Conservation (phyloP, 2,113 vertebrate species). For the Campylomormyrus tamandua region DNA sequence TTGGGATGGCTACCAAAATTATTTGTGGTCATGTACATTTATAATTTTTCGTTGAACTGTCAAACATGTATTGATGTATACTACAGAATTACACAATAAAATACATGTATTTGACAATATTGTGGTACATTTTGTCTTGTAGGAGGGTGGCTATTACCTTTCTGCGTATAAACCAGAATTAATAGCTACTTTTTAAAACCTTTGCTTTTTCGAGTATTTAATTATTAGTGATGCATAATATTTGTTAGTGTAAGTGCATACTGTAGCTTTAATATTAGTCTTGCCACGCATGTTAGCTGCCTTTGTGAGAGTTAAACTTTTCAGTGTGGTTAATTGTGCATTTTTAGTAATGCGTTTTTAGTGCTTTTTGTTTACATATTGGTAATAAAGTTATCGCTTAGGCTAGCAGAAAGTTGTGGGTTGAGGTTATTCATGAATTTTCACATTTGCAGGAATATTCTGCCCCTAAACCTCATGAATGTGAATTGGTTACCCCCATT, state of each 20-base stretch:
- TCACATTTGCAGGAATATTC: not conserved
- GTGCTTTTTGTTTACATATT: not conserved
- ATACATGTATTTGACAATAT: conserved; percentile 45
- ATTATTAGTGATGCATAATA: not conserved
- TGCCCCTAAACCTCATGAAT: not conserved
- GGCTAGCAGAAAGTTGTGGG: not conserved
- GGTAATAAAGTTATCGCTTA: not conserved
- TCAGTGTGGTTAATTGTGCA: not conserved
- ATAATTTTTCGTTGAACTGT: conserved; percentile 78
- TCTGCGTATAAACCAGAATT: not conserved
- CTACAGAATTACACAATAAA: conserved; percentile 50
- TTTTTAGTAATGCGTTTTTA: not conserved
- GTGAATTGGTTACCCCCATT: not conserved
- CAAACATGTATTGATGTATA: conserved; percentile 50
- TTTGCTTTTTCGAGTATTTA: not conserved
- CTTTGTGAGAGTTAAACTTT: not conserved
- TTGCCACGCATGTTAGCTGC: not conserved
- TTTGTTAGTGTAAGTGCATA: not conserved
- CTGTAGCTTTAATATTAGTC: not conserved
- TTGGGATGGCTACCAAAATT: conserved; percentile 67
- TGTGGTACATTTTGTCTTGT: not conserved
- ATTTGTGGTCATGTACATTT: conserved; percentile 76
- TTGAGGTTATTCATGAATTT: no score
- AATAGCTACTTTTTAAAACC: not conserved
- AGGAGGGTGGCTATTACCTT: not conserved